phyloP scores from a whole-genome alignment of 2,888 invertebrate genomes.

The Hymenopus coronatus region DNA sequence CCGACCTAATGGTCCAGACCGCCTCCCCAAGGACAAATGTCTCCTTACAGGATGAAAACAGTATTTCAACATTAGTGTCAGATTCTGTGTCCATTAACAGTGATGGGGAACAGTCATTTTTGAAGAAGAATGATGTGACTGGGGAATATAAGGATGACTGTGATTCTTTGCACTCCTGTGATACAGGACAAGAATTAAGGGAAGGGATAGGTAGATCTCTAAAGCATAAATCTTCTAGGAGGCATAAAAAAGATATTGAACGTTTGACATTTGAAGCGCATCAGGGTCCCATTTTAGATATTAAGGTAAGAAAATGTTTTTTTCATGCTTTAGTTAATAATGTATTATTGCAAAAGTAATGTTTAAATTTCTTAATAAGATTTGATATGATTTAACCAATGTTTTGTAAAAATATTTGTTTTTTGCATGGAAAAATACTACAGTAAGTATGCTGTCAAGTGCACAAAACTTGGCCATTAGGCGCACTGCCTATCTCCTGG shows the following conservation, averaged over 20 bases:
- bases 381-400: too few species aligned
- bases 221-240: slow-evolving; percentile 18
- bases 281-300: slow-evolving; percentile 26
- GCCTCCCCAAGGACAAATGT: background rate
- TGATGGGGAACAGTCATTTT: slow-evolving; percentile 16
- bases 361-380: too few species aligned
- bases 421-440: too few species aligned
- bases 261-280: slow-evolving; percentile 25
- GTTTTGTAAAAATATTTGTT: too few species aligned
- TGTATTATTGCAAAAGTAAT: too few species aligned
- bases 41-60: slow-evolving; percentile 16
- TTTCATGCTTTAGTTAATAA: background rate
- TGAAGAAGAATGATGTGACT: background rate
- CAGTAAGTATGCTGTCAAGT: too few species aligned
- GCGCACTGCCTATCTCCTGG: too few species aligned
- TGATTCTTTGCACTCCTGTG: slow-evolving; percentile 14
- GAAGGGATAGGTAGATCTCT: background rate
- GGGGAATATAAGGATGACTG: slow-evolving; percentile 7
- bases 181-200: background rate
- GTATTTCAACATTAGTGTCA: slow-evolving; percentile 20
- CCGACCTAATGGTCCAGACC: background rate
- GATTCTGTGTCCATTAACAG: slow-evolving; percentile 17
- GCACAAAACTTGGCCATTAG: too few species aligned
- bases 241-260: slow-evolving; percentile 16
- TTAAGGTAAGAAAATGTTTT: slow-evolving; percentile 27